Conservation (phyloP, 2,797 vertebrate species). For the Rhincodon typus region DNA sequence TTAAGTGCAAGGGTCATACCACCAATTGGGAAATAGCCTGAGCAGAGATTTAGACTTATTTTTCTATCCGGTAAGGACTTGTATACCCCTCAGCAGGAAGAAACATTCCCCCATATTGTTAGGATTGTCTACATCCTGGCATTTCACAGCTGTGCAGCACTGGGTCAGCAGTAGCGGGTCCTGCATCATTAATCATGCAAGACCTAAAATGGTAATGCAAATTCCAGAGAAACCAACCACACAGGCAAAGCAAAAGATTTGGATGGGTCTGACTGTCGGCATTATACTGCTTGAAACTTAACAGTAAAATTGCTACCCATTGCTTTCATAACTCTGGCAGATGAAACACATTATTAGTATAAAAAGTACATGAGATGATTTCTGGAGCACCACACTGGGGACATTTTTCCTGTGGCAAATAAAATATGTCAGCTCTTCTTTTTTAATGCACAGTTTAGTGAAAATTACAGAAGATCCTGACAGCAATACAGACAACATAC, state of each 20-base stretch:
- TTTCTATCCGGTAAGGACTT: not conserved
- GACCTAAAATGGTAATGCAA: not conserved
- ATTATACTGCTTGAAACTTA: not conserved
- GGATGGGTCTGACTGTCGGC: not conserved
- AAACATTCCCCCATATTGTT: not conserved
- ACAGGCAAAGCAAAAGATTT: not conserved
- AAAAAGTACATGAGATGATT: not conserved
- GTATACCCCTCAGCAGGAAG: not conserved
- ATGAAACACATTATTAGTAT: not conserved
- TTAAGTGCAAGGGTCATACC: conserved; percentile 21
- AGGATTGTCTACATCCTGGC: conserved; percentile 16
- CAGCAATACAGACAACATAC: not conserved
- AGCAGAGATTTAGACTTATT: not conserved
- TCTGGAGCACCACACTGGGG: not conserved
- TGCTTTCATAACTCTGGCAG: conserved; percentile 3
- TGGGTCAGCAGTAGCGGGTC: not conserved
- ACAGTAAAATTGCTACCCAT: conserved; percentile 9
- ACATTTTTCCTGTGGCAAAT: not conserved
- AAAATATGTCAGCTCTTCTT: not conserved
- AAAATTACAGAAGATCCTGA: not conserved
- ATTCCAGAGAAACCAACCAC: not conserved
- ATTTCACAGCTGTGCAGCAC: conserved; percentile 1
- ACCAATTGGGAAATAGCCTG: not conserved
- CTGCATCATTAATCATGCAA: conserved; percentile 31
- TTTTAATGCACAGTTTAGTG: conserved; percentile 13